phyloP scores from a whole-genome alignment of 2,797 vertebrate species.

The Scleropages formosus region DNA sequence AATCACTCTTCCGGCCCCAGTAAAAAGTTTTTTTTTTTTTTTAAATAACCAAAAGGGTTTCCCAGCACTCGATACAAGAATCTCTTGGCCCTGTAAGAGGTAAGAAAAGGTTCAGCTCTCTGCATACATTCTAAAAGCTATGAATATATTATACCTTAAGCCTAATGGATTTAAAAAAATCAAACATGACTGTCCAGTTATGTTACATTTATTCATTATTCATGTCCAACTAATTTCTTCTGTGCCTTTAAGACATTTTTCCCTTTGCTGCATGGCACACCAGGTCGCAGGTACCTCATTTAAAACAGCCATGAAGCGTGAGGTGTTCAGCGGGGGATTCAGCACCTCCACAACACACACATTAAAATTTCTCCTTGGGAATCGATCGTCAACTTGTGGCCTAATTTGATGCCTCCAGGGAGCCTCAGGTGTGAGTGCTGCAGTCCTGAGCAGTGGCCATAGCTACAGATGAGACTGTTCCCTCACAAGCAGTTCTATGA shows the following conservation, averaged over 20 bases:
- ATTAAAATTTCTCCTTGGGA: too few relatives aligned
- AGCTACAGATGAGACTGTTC: too few relatives aligned
- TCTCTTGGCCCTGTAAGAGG: background rate
- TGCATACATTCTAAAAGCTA: background rate
- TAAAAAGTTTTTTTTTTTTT: background rate
- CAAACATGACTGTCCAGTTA: slow-evolving; percentile 7
- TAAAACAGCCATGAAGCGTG: background rate
- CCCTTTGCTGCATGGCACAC: background rate
- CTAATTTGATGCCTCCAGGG: too few relatives aligned
- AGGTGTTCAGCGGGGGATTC: too few relatives aligned
- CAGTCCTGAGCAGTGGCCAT: too few relatives aligned
- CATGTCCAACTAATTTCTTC: slow-evolving; percentile 17
- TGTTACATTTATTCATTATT: too few relatives aligned
- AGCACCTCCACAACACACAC: too few relatives aligned
- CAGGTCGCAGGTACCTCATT: background rate
- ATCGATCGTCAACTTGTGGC: too few relatives aligned
- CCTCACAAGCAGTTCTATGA: too few relatives aligned
- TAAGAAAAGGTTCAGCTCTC: background rate
- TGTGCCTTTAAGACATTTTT: background rate
- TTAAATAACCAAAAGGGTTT: too few relatives aligned
- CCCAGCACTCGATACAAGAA: background rate
- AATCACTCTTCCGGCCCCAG: background rate
- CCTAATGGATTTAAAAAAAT: background rate
- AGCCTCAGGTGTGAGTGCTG: too few relatives aligned
- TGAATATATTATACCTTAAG: background rate